Evolutionary conservation across 2,113 vertebrate genomes (phyloP), one percentile per base, ranked within the genome.

Genomic region (Naja naja): DNA sequence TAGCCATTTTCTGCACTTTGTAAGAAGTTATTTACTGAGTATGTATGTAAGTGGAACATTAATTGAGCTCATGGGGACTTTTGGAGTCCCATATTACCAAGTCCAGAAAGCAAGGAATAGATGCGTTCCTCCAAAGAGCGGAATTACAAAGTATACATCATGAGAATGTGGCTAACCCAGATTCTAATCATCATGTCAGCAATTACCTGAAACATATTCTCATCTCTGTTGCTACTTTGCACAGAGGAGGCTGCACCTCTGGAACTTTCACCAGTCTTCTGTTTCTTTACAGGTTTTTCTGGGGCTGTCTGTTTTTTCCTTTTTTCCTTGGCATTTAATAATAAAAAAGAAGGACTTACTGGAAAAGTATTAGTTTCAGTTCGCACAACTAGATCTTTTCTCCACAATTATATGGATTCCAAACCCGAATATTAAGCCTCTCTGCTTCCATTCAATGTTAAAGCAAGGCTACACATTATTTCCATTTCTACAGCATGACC

Each of bases 141-240:
- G 53, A 53, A 55, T 52, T 39, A 56, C 30, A 23, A n/a, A 55
- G 7, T 39, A 58, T 23, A 89, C 23, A 7, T 22, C 39, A 27
- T 25, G 53, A 34, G 18, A 39, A 55, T 23, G 34, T 23, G 64
- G 56, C 45, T 3, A 58, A 22, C 8, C 69, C 56, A 56, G n/a
- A 93, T 92, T 16, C 90, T 90, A 96, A 49, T 11, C 85, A 87
- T 91, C 47, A 3, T 18, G 30, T n/a, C 14, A 91, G 25, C 30
- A 94, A 1, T 87, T 96, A 99, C 99, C 99, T 99, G 99, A 95
- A 99, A 99, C 98, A 99, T 99, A 97, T 99, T 99, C 94, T 99
- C 98, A 0, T 98, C 98, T 95, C 96, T 97, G 95, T 97, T 97
- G 54, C 97, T 96, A 69, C 98, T 98, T 94, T 98, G 98, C 95